These are phyloP conservation scores for Lota lota DNA, from an alignment of 2,113 vertebrate genomes.

Conservation along the genomic window DNA sequence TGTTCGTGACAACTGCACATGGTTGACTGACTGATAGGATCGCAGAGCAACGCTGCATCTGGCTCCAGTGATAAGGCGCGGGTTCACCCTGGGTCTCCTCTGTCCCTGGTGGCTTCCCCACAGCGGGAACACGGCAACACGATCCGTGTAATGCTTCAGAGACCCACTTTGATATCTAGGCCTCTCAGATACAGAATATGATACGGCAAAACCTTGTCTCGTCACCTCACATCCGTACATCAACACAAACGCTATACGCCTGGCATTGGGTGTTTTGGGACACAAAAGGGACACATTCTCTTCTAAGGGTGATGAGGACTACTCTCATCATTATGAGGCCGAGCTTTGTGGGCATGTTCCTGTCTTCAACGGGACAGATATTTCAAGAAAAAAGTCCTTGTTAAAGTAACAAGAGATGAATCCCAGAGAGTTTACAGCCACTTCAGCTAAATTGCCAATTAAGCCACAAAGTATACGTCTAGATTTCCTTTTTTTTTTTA, in stretches of 20 bases:
- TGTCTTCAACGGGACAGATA: constrained; percentile 41
- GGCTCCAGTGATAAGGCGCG: constrained; percentile 61
- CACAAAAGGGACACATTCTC: not conserved
- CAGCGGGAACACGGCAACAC: constrained; percentile 43
- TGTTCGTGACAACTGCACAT: not conserved
- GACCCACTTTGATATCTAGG: constrained; percentile 53
- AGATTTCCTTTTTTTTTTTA: too few species aligned
- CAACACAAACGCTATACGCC: not conserved
- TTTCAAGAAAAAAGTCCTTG: constrained; percentile 31
- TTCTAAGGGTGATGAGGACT: not conserved
- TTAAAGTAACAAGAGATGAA: constrained; percentile 37
- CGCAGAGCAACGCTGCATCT: constrained; percentile 47
- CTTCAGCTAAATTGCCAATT: constrained; percentile 43
- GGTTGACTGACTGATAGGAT: constrained; percentile 49
- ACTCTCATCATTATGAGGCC: constrained; percentile 17
- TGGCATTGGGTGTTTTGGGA: constrained; percentile 7
- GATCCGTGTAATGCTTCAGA: constrained; percentile 52
- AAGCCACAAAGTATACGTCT: constrained; percentile 16
- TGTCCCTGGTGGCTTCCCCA: constrained; percentile 53
- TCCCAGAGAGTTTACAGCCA: not conserved
- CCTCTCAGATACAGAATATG: constrained; percentile 38
- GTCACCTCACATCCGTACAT: not conserved
- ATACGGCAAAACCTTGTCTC: constrained; percentile 1
- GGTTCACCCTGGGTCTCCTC: constrained; percentile 46
- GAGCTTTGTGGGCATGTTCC: too few species aligned